Base-by-base conservation (phyloP, 2,888 invertebrate genomes). In the Nebria brevicollis region DNA sequence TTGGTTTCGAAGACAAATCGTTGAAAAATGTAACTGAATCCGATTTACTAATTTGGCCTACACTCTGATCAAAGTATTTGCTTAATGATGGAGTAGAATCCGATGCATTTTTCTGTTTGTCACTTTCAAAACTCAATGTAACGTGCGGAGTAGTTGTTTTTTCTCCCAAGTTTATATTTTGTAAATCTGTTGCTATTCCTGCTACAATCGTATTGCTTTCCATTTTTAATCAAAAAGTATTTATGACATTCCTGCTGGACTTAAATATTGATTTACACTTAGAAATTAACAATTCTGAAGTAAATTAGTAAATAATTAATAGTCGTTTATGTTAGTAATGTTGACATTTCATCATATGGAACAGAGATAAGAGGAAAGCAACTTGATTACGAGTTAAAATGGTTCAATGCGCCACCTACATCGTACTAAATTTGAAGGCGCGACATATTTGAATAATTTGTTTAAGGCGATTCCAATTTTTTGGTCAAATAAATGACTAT, bases 31-130 rank as follows among this genome's bases (percentile, higher is more conserved):
- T 82, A 74, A 76, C 82, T 25, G 83, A 82, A 41, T 81, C 79
- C 41, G 82, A 77, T 73, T 11, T 42, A 41, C n/a, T 82, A 65
- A 70, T 73, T 68, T 74, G 78, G 8, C 66, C 43, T 42, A 75
- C 68, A 80, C 76, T 73, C 68, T 79, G 77, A 77, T 72, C 91
- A 86, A 92, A 92, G 88, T 92, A 92, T 86, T 92, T 91, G 87
- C 91, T 92, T 83, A 92, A 87, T 80, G 90, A 90, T 81, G 92
- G 91, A 85, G 90, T 90, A 85, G 89, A 90, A 86, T 91, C 90
- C 10, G 85, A 84, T 86, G 86, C 86, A 26, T 15, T 72, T 73
- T 77, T 81, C 13, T 64, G n/a, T 64, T 76, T 76, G 25, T 77
- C 77, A 66, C 77, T 72, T 81, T 81, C 81, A 54, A 77, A 81